Conservation (phyloP, 2,888 invertebrate species). For the Drosophila kuntzei region DNA sequence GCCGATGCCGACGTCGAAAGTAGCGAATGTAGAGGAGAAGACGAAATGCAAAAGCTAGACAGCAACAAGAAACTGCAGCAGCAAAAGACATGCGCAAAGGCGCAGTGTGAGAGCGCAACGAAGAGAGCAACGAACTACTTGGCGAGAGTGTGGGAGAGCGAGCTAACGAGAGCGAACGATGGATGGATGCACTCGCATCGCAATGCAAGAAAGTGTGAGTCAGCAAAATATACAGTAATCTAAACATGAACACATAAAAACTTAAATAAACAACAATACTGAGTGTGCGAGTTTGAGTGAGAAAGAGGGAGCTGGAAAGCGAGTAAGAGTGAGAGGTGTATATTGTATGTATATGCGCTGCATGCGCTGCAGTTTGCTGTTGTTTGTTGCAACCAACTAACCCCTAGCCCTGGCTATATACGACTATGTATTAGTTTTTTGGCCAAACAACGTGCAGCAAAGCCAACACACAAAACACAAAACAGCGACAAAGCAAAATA, state of each 20-base stretch:
- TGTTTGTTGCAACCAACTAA: slow-evolving; percentile 80
- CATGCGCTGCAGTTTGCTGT: slow-evolving; percentile 73
- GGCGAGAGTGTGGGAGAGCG: slow-evolving; percentile 36
- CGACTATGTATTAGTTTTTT: slow-evolving; percentile 60
- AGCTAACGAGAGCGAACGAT: slow-evolving; percentile 35
- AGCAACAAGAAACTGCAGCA: slow-evolving; percentile 65
- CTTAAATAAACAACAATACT: slow-evolving; percentile 81
- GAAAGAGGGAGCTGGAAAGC: slow-evolving; percentile 25
- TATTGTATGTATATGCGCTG: slow-evolving; percentile 28
- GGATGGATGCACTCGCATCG: slow-evolving; percentile 28
- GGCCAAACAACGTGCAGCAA: slow-evolving; percentile 77
- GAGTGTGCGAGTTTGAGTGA: slow-evolving; percentile 29
- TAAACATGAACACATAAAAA: slow-evolving; percentile 80
- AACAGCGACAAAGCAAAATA: slow-evolving; percentile 67
- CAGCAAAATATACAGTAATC: slow-evolving; percentile 77
- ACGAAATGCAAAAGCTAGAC: slow-evolving; percentile 18
- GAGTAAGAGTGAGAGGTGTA: slow-evolving; percentile 5
- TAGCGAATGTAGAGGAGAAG: slow-evolving; percentile 44
- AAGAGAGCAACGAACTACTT: slow-evolving; percentile 38
- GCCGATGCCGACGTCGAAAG: slow-evolving; percentile 20
- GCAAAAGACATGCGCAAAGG: slow-evolving; percentile 63
- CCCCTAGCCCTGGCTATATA: slow-evolving; percentile 64
- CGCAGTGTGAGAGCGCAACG: slow-evolving; percentile 35
- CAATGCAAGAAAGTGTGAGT: slow-evolving; percentile 51
- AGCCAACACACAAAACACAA: slow-evolving; percentile 64